These are phyloP conservation scores for Xerus rutilus DNA, from an alignment of 2,797 vertebrate species.

Conservation along the genomic window DNA sequence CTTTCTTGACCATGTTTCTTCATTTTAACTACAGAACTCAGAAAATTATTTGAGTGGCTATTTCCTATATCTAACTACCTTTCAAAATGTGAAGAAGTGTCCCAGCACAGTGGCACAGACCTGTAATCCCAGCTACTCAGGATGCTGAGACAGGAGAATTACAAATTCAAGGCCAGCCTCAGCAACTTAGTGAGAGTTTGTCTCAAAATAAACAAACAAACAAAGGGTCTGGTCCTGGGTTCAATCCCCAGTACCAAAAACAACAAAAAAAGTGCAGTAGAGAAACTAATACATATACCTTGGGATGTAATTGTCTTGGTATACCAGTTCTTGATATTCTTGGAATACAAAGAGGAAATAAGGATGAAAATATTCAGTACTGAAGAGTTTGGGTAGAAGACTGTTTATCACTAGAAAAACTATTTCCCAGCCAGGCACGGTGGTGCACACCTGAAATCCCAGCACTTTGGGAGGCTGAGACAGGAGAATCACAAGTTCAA, in stretches of 20 bases:
- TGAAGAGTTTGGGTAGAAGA: constrained; percentile 56
- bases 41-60: constrained; percentile 51
- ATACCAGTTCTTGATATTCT: constrained; percentile 57
- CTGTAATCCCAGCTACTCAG: too few relatives aligned
- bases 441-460: too few relatives aligned
- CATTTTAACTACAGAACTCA: constrained; percentile 59
- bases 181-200: too few relatives aligned
- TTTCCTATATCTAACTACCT: constrained; percentile 45
- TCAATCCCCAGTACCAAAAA: too few relatives aligned
- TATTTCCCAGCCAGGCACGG: not conserved
- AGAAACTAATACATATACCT: constrained; percentile 59
- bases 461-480: too few relatives aligned
- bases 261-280: not conserved
- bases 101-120: too few relatives aligned
- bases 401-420: constrained; percentile 47
- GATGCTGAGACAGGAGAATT: too few relatives aligned
- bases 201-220: too few relatives aligned
- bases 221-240: too few relatives aligned
- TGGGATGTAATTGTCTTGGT: constrained; percentile 28
- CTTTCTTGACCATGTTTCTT: constrained; percentile 49
- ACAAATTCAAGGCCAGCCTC: too few relatives aligned
- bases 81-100: not conserved
- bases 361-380: constrained; percentile 48
- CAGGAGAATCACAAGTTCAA: too few relatives aligned
- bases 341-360: constrained; percentile 51